These are phyloP conservation scores for Falco peregrinus DNA, from an alignment of 2,797 vertebrate genomes.

Conservation along the genomic window DNA sequence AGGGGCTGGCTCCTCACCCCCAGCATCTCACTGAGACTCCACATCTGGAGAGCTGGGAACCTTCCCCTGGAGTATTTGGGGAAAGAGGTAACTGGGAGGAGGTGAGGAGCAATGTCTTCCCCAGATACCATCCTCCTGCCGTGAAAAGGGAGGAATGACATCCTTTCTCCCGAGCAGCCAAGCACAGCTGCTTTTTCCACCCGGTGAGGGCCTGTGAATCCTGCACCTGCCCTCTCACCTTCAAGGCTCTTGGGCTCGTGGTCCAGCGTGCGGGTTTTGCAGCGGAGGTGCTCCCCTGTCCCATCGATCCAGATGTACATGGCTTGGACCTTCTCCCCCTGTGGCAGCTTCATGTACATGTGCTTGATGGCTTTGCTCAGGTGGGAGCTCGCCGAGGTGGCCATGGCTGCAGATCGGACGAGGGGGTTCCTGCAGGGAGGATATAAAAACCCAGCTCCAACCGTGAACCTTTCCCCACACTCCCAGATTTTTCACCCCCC, in stretches of 20 bases:
- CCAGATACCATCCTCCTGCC: not conserved
- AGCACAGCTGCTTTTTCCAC: not conserved
- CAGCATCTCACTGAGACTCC: not conserved
- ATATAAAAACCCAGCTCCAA: not conserved
- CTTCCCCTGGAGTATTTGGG: fast-evolving
- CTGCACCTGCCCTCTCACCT: slow-evolving; percentile 77
- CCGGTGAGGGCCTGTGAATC: fast-evolving
- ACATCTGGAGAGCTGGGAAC: not conserved
- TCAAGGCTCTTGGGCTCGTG: slow-evolving; percentile 91
- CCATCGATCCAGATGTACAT: slow-evolving; percentile 99
- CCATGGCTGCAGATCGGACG: slow-evolving; percentile 78
- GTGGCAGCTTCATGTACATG: slow-evolving; percentile 93
- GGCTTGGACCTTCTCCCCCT: slow-evolving; percentile 91
- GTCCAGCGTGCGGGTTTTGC: slow-evolving; percentile 95
- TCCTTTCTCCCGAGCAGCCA: not conserved
- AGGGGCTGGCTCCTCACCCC: not conserved
- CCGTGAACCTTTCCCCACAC: fast-evolving
- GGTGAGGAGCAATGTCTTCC: fast-evolving
- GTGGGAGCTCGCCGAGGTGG: slow-evolving; percentile 88
- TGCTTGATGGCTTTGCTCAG: slow-evolving; percentile 94
- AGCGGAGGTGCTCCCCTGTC: slow-evolving; percentile 92
- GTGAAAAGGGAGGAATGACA: not conserved
- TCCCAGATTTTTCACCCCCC: not conserved
- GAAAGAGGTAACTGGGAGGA: not conserved
- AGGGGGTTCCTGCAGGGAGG: slow-evolving; percentile 47